Evolutionary conservation across 2,797 vertebrate species (phyloP).

Genomic region (Lates japonicus): DNA sequence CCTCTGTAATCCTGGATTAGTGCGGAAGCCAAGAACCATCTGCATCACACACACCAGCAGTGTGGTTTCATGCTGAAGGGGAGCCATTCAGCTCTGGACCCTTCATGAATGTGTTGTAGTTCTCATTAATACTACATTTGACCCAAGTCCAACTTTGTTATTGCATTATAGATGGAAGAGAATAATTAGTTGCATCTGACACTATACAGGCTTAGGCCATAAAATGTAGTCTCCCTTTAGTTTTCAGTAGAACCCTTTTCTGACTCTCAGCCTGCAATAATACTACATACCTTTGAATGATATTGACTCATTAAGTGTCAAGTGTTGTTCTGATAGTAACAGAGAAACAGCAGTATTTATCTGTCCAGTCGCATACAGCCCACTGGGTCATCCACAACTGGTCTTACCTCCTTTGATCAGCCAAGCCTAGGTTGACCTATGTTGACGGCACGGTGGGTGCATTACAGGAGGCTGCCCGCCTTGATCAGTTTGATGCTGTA

Average conservation of each 20-base stretch:
- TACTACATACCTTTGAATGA: not conserved
- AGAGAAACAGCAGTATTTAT: not conserved
- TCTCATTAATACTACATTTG: slow-evolving; percentile 16
- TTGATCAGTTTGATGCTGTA: slow-evolving; percentile 37
- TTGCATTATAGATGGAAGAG: not conserved
- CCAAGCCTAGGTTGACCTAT: slow-evolving; percentile 65
- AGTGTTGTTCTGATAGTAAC: not conserved
- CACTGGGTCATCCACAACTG: slow-evolving; percentile 81
- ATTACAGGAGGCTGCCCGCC: not conserved
- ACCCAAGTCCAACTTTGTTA: not conserved
- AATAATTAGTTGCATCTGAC: not conserved
- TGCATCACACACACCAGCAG: not conserved
- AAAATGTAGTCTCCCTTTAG: not conserved
- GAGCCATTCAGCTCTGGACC: not conserved
- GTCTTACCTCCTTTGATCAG: slow-evolving; percentile 69
- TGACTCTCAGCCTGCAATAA: not conserved
- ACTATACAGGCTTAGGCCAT: not conserved
- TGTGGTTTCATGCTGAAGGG: slow-evolving; percentile 9
- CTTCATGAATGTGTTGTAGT: slow-evolving; percentile 8
- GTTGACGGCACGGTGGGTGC: slow-evolving; percentile 38
- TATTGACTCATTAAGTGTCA: not conserved
- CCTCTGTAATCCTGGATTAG: slow-evolving; percentile 62
- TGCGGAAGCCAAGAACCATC: not conserved
- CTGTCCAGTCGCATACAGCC: slow-evolving; percentile 27
- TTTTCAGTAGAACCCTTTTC: not conserved